Base-by-base conservation (phyloP, 2,797 vertebrate genomes). In the Chloroceryle amazona region DNA sequence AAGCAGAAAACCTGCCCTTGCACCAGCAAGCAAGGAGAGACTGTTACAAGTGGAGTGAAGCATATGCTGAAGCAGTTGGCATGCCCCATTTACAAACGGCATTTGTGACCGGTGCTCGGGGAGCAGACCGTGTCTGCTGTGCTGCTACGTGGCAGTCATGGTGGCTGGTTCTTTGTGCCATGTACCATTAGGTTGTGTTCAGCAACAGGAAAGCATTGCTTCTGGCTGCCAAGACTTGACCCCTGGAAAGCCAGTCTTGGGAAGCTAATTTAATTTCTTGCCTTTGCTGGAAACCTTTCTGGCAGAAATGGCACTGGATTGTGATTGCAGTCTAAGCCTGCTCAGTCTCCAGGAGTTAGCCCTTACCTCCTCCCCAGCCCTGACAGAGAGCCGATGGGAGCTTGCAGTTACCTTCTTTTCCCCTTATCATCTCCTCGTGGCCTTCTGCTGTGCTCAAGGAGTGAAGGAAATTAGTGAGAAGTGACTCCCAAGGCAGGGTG, bases 1-100 rank as follows among this genome's bases (percentile, higher is more conserved):
- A 93, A 89, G 66, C 26, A 70, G 93, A 90, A 95, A 95, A 82
- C 71, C 47, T 93, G 78, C 47, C 71, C 57, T 89, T 81, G 54
- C 58, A 54, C 39, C 51, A 91, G 60, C 54, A 23, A 75, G 62
- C 44, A 78, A 65, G 68, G 52, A 82, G 55, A 74, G 42, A 19
- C 19, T 37, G 55, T 41, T 84, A 23, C 25, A 70, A 89, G 91
- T 11, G 1, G 66, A 51, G 39, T 12, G 28, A 18, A 57, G 49
- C 2, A 0, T 47, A 66, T 72, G 58, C 66, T 81, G 81, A 80
- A 90, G 74, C 44, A 42, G 35, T 44, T 44, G 52, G 21, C 3
- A 0, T 2, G 3, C 28, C 28, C 79, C 68, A 26, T 55, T 91
- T 85, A 70, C 44, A 66, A 42, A n/a, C 54, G 28, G 31, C 62